Evolutionary conservation across 2,113 vertebrate genomes (phyloP), one percentile per base, ranked within the genome.

Genomic region (Psephotus haematonotus): DNA sequence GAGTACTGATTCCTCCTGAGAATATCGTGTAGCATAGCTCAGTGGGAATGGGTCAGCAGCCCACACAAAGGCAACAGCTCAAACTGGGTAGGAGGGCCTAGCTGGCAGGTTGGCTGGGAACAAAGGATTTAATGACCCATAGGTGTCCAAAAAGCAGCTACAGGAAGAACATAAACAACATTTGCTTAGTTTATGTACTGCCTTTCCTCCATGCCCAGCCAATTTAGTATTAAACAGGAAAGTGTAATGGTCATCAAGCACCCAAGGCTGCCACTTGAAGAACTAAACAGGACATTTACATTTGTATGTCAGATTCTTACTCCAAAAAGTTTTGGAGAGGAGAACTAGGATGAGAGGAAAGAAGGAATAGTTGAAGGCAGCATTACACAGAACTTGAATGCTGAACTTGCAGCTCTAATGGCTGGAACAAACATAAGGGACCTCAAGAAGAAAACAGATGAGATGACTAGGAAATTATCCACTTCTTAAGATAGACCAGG

Each of bases 101-200:
- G 39, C 75, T 83, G 59, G 41, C 79, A 86, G 68, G 82, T 59
- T 92, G 90, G 46, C 53, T 83, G 68, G 68, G 41, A 90, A 83
- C 67, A 92, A 90, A 88, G 37, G 76, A 88, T 86, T 90, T 86
- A 77, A 83, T 90, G 79, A 90, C 64, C 68, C 76, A 2, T 86
- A 91, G 84, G 81, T 92, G 78, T 72, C 89, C 74, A 76, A 82
- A 89, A 67, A 92, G 81, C 69, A 92, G 84, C 62, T 76, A 75
- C 69, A 91, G 91, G 74, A 91, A 84, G 84, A 93, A 84, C 37
- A 76, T 64, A 91, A 95, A 65, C 62, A 91, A 23, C 41, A 76
- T 89, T 87, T 95, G 47, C 89, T 78, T 88, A 81, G 62, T 71
- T 86, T 89, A 68, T 53, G 47, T 39, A 47, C 80, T 75, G 18